Percentiles rank a stretch among this genome's conserved stretches.
These are phyloP conservation scores for Trematomus bernacchii DNA, from an alignment of 2,797 vertebrate genomes.

Conservation along the genomic window DNA sequence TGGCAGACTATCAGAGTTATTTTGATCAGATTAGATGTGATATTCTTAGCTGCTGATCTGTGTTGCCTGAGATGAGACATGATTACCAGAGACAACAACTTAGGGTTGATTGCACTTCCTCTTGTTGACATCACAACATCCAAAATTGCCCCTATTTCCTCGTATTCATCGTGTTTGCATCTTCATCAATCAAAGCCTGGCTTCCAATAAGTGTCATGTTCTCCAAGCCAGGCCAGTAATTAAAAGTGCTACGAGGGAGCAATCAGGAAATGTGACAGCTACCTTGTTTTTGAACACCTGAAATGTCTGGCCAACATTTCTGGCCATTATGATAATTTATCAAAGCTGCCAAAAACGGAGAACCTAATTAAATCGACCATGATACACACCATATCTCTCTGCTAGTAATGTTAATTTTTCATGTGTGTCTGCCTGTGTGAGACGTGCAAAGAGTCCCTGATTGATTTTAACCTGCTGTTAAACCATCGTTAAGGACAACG, in stretches of 20 bases:
- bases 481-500: constrained; percentile 40
- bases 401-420: constrained; percentile 13
- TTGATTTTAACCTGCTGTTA: constrained; percentile 50
- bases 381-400: constrained; percentile 2
- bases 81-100: constrained; percentile 56
- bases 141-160: constrained; percentile 45
- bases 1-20: constrained; percentile 41
- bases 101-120: constrained; percentile 65
- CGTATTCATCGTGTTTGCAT: constrained; percentile 36
- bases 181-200: constrained; percentile 59
- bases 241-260: constrained; percentile 55
- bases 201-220: constrained; percentile 25
- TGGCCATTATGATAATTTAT: constrained; percentile 39
- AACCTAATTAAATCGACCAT: constrained; percentile 35
- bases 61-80: constrained; percentile 41
- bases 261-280: constrained; percentile 43
- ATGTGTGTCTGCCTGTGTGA: neutral
- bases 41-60: constrained; percentile 50
- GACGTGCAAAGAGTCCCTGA: constrained; percentile 21
- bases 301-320: neutral
- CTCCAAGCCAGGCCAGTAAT: constrained; percentile 48
- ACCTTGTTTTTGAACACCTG: constrained; percentile 35
- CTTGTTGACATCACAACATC: constrained; percentile 56
- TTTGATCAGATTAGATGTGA: constrained; percentile 57
- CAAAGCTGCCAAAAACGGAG: constrained; percentile 19